Evolutionary conservation across 2,797 vertebrate genomes (phyloP).

Genomic region (Chaenodraco wilsoni): DNA sequence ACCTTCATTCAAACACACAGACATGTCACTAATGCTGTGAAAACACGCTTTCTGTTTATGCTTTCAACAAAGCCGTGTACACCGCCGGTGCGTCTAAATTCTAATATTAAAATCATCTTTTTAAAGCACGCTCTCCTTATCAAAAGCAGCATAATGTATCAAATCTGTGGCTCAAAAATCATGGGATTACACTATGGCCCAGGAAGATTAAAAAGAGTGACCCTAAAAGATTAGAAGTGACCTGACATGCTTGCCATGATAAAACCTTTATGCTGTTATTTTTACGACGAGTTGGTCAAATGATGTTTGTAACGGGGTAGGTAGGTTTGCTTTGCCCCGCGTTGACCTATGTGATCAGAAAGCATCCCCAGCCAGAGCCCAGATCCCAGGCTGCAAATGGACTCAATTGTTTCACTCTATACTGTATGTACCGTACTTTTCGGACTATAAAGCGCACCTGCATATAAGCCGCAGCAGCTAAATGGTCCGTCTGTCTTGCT

Average conservation of each 20-base stretch:
- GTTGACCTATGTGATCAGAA: slow-evolving; percentile 45
- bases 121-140: slow-evolving; percentile 58
- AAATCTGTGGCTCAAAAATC: slow-evolving; percentile 70
- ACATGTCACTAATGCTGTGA: background rate
- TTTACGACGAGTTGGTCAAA: slow-evolving; percentile 31
- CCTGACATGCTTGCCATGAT: slow-evolving; percentile 63
- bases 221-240: slow-evolving; percentile 75
- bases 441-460: too few relatives aligned
- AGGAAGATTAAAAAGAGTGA: slow-evolving; percentile 74
- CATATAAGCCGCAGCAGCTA: too few relatives aligned
- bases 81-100: slow-evolving; percentile 36
- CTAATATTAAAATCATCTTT: slow-evolving; percentile 59
- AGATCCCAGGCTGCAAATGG: slow-evolving; percentile 28
- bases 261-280: slow-evolving; percentile 65
- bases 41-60: slow-evolving; percentile 19
- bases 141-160: slow-evolving; percentile 63
- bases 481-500: too few relatives aligned
- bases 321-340: background rate
- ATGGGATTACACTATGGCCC: slow-evolving; percentile 72
- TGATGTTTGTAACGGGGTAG: slow-evolving; percentile 16
- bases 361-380: slow-evolving; percentile 21
- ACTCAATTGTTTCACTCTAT: slow-evolving; percentile 9
- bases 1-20: slow-evolving; percentile 8
- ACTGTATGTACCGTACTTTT: too few relatives aligned
- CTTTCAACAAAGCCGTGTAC: slow-evolving; percentile 19